Conservation (phyloP, 2,888 invertebrate genomes). For the Calephelis perditalis region DNA sequence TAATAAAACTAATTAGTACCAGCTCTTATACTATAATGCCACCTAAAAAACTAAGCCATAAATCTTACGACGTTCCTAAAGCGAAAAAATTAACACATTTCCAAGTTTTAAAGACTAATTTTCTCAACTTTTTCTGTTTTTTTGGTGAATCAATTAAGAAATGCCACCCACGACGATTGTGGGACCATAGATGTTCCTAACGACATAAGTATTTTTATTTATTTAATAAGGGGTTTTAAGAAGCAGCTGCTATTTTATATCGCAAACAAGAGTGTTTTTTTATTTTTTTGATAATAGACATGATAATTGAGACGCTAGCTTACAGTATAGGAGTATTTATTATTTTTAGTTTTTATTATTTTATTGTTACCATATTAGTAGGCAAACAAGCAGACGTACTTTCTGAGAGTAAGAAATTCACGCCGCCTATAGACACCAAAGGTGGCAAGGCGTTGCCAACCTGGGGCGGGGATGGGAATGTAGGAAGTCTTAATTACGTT, state of each 20-base stretch:
- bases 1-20: too few relatives aligned
- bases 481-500: too few relatives aligned
- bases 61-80: constrained; percentile 70
- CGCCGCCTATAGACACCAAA: too few relatives aligned
- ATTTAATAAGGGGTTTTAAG: constrained; percentile 1
- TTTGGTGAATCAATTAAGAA: constrained; percentile 51
- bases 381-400: too few relatives aligned
- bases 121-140: constrained; percentile 61
- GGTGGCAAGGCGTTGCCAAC: too few relatives aligned
- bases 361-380: too few relatives aligned
- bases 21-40: too few relatives aligned
- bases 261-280: not conserved
- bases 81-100: constrained; percentile 77
- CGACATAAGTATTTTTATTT: constrained; percentile 4
- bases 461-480: too few relatives aligned
- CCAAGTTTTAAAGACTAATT: constrained; percentile 73
- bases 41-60: constrained; percentile 54
- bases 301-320: not conserved
- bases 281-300: too few relatives aligned
- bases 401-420: too few relatives aligned
- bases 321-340: not conserved
- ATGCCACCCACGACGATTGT: constrained; percentile 70
- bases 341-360: too few relatives aligned
- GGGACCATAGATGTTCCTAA: constrained; percentile 26
- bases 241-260: not conserved